These are phyloP conservation scores for Brachionus asplanchnoidis DNA, from an alignment of 1,140 invertebrate species.

Conservation along the genomic window DNA sequence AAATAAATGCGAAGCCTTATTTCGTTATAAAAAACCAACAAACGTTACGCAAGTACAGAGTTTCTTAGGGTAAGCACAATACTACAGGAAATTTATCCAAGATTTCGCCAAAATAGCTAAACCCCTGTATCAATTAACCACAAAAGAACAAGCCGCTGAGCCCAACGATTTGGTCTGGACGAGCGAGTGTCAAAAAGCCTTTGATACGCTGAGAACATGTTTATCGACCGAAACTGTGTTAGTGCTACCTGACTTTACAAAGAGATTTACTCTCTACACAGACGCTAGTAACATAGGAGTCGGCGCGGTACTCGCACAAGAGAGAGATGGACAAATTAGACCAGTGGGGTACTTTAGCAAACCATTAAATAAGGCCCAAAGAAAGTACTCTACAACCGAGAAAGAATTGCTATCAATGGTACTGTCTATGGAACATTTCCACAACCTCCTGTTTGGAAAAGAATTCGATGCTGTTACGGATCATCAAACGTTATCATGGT, in stretches of 20 bases:
- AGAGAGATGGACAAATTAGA: not conserved
- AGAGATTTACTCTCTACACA: conserved; percentile 53
- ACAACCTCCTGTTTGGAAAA: conserved; percentile 54
- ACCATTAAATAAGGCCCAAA: conserved; percentile 15
- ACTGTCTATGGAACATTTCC: conserved; percentile 53
- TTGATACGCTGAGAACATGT: conserved; percentile 47
- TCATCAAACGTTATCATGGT: conserved; percentile 55
- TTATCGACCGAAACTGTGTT: conserved; percentile 39
- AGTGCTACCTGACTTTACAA: conserved; percentile 46
- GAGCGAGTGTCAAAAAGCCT: conserved; percentile 47
- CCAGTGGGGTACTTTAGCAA: conserved; percentile 20
- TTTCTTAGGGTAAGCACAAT: conserved; percentile 47
- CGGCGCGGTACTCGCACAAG: conserved; percentile 54
- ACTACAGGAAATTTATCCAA: conserved; percentile 51
- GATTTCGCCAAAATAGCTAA: conserved; percentile 54
- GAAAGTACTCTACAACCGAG: conserved; percentile 50
- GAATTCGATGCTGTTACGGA: conserved; percentile 58
- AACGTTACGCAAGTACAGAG: conserved; percentile 16
- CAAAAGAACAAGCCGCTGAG: conserved; percentile 44
- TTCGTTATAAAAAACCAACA: not conserved
- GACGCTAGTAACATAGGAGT: conserved; percentile 56
- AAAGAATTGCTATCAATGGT: conserved; percentile 52
- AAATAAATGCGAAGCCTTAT: not conserved
- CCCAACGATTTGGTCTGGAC: conserved; percentile 46
- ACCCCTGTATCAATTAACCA: conserved; percentile 49